Percentiles rank a stretch among this genome's conserved stretches.
Conservation (phyloP, 2,888 invertebrate species). For the Phyto melanocephala region DNA sequence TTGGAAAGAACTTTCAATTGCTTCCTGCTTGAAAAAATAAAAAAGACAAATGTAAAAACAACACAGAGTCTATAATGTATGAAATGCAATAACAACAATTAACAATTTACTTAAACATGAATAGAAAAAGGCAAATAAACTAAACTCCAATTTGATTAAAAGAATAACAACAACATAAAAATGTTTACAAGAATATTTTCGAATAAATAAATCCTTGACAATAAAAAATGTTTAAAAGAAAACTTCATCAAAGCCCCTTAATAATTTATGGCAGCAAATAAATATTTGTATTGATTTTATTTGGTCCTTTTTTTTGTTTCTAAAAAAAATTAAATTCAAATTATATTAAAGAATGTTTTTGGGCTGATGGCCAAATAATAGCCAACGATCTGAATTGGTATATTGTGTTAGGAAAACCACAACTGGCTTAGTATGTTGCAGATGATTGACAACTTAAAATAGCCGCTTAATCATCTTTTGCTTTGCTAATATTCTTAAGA, state of each 20-base stretch:
- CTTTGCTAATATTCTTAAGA: neutral
- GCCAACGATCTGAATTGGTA: neutral
- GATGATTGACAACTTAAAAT: conserved; percentile 38
- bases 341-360: conserved; percentile 32
- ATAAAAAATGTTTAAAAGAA: neutral
- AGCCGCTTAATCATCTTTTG: conserved; percentile 15
- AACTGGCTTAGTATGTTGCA: conserved; percentile 41
- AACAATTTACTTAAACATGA: neutral
- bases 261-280: neutral
- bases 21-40: conserved; percentile 35
- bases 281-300: neutral
- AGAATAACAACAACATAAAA: neutral
- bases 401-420: neutral
- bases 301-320: neutral
- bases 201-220: neutral
- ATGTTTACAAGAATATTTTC: neutral
- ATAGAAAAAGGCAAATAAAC: neutral
- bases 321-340: conserved; percentile 30
- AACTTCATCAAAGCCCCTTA: neutral
- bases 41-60: neutral
- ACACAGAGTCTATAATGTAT: too few species aligned
- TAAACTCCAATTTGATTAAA: conserved; percentile 4
- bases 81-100: neutral
- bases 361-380: neutral
- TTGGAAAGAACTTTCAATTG: conserved; percentile 39